Evolutionary conservation across 1,140 invertebrate species (phyloP), one percentile per base, ranked within the genome.

Genomic region (Archivesica marissinica): DNA sequence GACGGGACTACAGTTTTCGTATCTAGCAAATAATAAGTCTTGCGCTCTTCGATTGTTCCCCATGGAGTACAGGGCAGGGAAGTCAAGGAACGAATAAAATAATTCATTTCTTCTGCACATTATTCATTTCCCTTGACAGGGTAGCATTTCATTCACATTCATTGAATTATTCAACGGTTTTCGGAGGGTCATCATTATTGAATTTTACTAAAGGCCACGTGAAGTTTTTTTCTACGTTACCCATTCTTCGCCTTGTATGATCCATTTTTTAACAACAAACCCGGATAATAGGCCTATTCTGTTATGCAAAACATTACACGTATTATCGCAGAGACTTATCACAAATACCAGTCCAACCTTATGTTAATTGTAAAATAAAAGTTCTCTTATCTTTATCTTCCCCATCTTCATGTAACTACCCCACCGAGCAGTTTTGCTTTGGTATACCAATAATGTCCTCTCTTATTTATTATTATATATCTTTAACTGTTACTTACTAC

Each of bases 111-210:
- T 83, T 59, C 30, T 59, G 50, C 47, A 56, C 80, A 75, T 83
- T 64, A 61, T 75, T 75, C 66, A 70, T 75, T 74, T 75, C 80
- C 80, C 80, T 44, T 83, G 80, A 75, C 66, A 56, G 54, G 35
- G 39, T 72, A 54, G 50, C 54, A 64, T 83, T 83, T 83, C 80
- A 83, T 74, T 83, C 68, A 72, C 68, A 74, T 74, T 70, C 70
- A 74, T 74, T 83, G 80, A 83, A 83, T 83, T 74, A 83, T 83
- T 83, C 66, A 83, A 83, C 80, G 64, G 56, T 66, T 64, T 79
- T 59, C 35, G 28, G 77, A 64, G 39, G 77, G 77, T 66, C 56
- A 79, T 79, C 61, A 72, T 72, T 72, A 50, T 72, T 30, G 68
- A 72, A 72, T 72, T 72, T 72, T 72, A 72, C 23, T 30, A 15